Evolutionary conservation across 2,113 vertebrate species (phyloP).

Genomic region (Sturnira hondurensis): DNA sequence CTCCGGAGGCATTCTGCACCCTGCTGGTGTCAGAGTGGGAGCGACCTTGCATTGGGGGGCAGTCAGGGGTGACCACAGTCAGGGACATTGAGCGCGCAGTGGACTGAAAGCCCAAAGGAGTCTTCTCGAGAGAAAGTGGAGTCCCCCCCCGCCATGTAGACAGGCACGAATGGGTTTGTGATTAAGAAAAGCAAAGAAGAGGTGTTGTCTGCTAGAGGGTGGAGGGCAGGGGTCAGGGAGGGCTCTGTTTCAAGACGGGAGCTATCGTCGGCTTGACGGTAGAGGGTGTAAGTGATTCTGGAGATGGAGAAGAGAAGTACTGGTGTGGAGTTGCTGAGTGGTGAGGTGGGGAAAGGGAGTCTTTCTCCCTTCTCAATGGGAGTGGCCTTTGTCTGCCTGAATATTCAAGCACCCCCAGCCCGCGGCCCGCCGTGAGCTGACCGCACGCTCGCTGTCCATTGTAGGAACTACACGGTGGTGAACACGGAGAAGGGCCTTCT

Average conservation of each 20-base stretch:
- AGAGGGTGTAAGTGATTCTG: background rate
- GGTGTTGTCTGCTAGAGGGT: background rate
- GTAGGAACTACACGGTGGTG: conserved; percentile 95
- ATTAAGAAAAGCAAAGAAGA: background rate
- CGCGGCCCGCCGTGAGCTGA: accelerated
- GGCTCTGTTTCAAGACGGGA: background rate
- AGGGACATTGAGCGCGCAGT: background rate
- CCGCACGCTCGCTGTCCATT: background rate
- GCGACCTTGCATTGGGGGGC: accelerated
- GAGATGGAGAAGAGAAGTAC: background rate
- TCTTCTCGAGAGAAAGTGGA: background rate
- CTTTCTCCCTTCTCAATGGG: background rate
- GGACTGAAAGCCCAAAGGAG: background rate
- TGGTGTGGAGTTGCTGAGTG: too few species aligned
- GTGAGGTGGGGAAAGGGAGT: too few species aligned
- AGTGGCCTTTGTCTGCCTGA: background rate
- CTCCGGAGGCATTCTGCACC: accelerated
- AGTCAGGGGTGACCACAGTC: accelerated
- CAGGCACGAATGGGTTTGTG: accelerated
- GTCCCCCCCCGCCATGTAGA: accelerated
- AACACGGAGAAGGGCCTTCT: conserved; percentile 92
- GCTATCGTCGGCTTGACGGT: background rate
- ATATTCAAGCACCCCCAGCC: too few species aligned
- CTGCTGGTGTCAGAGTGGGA: background rate
- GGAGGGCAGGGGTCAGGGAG: background rate